Percentiles rank a stretch among this genome's conserved stretches.
Conservation (phyloP, 2,113 vertebrate species). For the Natator depressus region DNA sequence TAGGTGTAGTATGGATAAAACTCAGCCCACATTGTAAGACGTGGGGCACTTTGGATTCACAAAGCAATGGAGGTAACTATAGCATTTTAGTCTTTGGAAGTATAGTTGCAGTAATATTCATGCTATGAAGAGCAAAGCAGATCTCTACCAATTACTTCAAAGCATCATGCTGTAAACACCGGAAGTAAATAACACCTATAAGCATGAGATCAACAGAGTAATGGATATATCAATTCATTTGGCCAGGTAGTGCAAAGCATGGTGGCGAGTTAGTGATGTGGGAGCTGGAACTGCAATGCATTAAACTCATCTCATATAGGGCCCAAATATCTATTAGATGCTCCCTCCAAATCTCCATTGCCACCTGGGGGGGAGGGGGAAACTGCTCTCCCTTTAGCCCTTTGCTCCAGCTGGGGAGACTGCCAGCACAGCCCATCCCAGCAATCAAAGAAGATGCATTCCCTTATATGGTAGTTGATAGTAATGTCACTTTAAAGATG, state of each 20-base stretch:
- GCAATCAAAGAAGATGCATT: neutral
- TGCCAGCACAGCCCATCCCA: neutral
- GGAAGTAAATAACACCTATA: neutral
- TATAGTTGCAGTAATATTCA: neutral
- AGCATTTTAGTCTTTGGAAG: neutral
- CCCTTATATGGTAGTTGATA: neutral
- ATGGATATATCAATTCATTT: neutral
- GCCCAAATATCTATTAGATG: neutral
- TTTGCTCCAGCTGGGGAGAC: neutral
- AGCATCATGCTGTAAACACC: neutral
- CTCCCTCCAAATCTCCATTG: neutral
- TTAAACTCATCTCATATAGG: neutral
- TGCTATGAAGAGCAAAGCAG: neutral
- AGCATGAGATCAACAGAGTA: neutral
- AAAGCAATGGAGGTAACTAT: neutral
- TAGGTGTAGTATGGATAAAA: accelerated
- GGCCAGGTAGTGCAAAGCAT: neutral
- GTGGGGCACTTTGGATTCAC: neutral
- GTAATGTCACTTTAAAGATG: neutral
- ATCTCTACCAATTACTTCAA: neutral
- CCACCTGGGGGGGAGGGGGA: neutral
- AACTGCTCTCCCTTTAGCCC: neutral
- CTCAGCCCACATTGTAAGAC: neutral
- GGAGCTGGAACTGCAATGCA: neutral
- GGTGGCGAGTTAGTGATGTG: neutral